Percentiles rank a stretch among this genome's conserved stretches.
Conservation (phyloP, 1,140 invertebrate genomes). For the Eueides isabella region DNA sequence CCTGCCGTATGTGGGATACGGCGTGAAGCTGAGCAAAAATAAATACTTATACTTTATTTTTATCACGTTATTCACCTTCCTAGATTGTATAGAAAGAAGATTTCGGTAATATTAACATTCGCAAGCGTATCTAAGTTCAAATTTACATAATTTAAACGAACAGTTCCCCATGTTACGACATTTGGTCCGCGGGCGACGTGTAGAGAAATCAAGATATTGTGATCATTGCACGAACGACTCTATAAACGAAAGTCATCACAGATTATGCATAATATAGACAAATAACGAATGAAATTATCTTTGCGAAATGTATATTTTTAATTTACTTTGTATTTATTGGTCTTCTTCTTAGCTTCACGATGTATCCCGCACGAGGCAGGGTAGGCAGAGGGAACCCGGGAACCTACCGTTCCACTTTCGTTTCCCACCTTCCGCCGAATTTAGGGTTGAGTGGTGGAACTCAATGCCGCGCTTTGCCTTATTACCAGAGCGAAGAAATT, state of each 20-base stretch:
- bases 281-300: background rate
- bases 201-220: background rate
- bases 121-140: background rate
- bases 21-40: too few species aligned
- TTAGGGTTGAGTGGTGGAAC: too few species aligned
- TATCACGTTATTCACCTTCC: background rate
- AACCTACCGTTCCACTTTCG: too few species aligned
- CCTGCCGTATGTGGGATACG: too few species aligned
- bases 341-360: too few species aligned
- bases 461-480: too few species aligned
- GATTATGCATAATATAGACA: background rate
- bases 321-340: too few species aligned
- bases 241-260: background rate
- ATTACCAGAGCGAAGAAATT: too few species aligned
- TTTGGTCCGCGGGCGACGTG: slow-evolving; percentile 38
- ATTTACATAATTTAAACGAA: slow-evolving; percentile 49
- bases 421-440: too few species aligned
- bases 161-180: slow-evolving; percentile 51
- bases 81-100: background rate
- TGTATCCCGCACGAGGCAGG: too few species aligned
- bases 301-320: background rate
- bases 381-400: too few species aligned
- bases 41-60: background rate
- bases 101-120: slow-evolving; percentile 23
- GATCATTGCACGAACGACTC: background rate